Conservation (phyloP, 2,888 invertebrate species). For the Diaprepes abbreviatus region DNA sequence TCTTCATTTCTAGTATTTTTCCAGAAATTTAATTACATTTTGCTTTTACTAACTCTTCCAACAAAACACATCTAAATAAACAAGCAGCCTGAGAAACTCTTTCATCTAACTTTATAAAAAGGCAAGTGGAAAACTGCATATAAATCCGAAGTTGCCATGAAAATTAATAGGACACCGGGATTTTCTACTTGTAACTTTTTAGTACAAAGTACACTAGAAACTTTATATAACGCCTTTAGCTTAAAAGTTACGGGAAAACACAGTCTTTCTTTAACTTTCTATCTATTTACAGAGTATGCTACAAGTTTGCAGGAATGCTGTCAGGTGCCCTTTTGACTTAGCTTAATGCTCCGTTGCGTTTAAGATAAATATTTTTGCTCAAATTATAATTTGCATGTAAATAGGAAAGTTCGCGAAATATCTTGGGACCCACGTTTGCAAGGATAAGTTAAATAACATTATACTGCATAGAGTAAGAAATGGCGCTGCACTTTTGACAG, state of each 20-base stretch:
- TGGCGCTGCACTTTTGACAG: no score
- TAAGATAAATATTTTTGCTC: slow-evolving; percentile 12
- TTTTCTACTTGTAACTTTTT: slow-evolving; percentile 20
- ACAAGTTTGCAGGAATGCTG: slow-evolving; percentile 3
- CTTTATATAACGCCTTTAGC: slow-evolving; percentile 4
- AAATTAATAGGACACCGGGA: slow-evolving; percentile 24
- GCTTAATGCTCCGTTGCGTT: slow-evolving; percentile 1
- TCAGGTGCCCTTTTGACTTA: slow-evolving; percentile 19
- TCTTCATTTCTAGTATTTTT: no score
- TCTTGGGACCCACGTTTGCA: neutral
- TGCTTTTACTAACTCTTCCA: neutral
- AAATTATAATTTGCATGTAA: slow-evolving; percentile 12
- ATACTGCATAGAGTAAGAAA: no score
- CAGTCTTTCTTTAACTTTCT: slow-evolving; percentile 8
- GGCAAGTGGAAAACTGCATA: neutral
- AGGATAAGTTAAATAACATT: no score
- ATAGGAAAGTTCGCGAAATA: slow-evolving; percentile 2
- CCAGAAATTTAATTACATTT: neutral
- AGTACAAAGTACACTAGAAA: neutral
- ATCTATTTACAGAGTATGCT: neutral
- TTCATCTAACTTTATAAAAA: neutral
- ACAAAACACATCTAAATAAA: slow-evolving; percentile 1
- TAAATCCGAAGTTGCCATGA: slow-evolving; percentile 11
- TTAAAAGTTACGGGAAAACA: slow-evolving; percentile 2
- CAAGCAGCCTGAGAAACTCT: neutral